Evolutionary conservation across 1,140 invertebrate genomes (phyloP), one percentile per base, ranked within the genome.

Genomic region (Nasonia vitripennis): DNA sequence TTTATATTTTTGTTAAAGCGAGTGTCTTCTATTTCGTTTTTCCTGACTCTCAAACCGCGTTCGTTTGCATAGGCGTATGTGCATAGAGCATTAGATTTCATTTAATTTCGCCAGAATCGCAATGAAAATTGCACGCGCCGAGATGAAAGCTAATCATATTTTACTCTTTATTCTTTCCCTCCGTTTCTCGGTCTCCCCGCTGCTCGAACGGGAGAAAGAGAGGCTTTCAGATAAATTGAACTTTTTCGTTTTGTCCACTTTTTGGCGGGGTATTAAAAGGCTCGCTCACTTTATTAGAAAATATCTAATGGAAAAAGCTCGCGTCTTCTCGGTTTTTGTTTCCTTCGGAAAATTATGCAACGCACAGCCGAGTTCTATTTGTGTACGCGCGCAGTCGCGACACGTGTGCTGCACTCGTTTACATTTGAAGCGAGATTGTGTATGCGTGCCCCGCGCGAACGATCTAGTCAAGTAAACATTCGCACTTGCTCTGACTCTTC

Each of bases 211-310:
- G 12, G 45, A 27, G 31, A 37, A 68, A 3, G 70, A 31, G 34
- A 62, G 74, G 79, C 84, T 81, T 85, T 85, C 20, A 81, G 41
- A 77, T 77, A 81, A 81, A 85, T 85, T 81, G 51, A 85, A 85
- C 12, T 68, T 45, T 31, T 75, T 20, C 48, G 14, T 85, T 81
- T 80, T 45, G 48, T 80, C 23, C 37, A 12, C 7, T 78, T 78
- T 70, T 78, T 81, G 45, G 70, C 10, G 20, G 45, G 34, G 75
- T 83, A 62, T 62, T 75, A 81, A 83, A 83, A 55, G 31, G 31
- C 78, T 79, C 77, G 20, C 62, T 68, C 17, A 67, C 14, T 79
- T 34, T 79, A 68, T 68, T 62, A 68, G 31, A 79, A 68, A 68
- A 34, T 78, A 23, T 78, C 2, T 12, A 31, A 75, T 17, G 23